Evolutionary conservation across 2,797 vertebrate genomes (phyloP).

Genomic region (Poeciliopsis gracilis): DNA sequence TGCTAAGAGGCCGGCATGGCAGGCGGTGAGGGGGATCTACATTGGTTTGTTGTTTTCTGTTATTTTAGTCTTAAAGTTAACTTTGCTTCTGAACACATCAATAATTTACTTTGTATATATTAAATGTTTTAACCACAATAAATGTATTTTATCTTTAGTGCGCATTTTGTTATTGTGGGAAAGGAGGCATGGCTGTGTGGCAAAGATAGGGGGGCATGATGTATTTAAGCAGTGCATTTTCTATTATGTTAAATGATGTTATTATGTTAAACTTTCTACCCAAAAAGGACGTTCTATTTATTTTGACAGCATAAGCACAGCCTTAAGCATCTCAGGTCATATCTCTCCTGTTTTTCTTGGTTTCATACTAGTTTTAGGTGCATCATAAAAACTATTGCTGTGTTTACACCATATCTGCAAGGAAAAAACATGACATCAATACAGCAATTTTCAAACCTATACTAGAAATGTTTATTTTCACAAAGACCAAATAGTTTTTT

Average conservation of each 20-base stretch:
- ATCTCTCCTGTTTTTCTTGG: conserved; percentile 11
- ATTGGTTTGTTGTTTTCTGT: conserved; percentile 8
- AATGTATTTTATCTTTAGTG: conserved; percentile 46
- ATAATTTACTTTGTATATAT: conserved; percentile 40
- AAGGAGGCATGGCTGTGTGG: neutral
- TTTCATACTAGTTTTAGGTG: conserved; percentile 18
- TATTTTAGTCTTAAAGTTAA: conserved; percentile 16
- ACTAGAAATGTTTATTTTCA: neutral
- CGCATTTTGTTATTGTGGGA: conserved; percentile 1
- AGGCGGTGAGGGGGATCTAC: neutral
- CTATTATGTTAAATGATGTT: conserved; percentile 32
- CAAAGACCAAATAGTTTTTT: neutral
- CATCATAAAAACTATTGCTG: conserved; percentile 6
- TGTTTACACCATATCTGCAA: conserved; percentile 1
- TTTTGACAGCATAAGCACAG: conserved; percentile 38
- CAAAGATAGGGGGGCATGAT: neutral
- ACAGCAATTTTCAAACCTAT: neutral
- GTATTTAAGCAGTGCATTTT: conserved; percentile 36
- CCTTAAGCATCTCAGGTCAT: conserved; percentile 17
- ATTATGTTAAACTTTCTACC: conserved; percentile 12
- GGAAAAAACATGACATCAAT: neutral
- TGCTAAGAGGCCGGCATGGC: conserved; percentile 14
- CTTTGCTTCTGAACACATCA: conserved; percentile 23
- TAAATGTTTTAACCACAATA: conserved; percentile 53
- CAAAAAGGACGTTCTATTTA: conserved; percentile 23